These are phyloP conservation scores for Nothura maculosa DNA, from an alignment of 2,797 vertebrate genomes.

Conservation along the genomic window DNA sequence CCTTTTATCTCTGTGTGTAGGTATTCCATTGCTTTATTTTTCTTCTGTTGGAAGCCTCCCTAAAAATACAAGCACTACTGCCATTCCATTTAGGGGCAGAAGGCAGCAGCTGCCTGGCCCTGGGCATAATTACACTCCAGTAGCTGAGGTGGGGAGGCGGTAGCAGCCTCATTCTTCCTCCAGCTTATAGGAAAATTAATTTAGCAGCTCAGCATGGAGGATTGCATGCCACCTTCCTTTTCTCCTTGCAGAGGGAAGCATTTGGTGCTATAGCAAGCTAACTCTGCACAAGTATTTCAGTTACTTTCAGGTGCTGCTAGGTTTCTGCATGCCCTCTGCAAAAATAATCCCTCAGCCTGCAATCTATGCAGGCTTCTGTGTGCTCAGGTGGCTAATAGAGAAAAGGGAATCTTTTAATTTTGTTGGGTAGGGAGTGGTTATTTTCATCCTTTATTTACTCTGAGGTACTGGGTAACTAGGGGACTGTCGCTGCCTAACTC, in stretches of 20 bases:
- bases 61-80: constrained; percentile 19
- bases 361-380: background rate
- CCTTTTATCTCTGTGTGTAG: background rate
- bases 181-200: constrained; percentile 15
- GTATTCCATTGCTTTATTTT: constrained; percentile 11
- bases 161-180: background rate
- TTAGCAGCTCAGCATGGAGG: constrained; percentile 36
- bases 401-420: background rate
- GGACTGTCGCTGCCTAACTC: background rate
- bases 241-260: background rate
- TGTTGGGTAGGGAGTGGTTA: background rate
- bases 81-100: constrained; percentile 38
- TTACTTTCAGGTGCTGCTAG: background rate
- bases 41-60: constrained; percentile 53
- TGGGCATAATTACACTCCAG: constrained; percentile 43
- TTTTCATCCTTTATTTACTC: background rate
- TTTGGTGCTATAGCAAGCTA: background rate
- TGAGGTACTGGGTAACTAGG: background rate
- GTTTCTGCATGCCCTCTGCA: background rate
- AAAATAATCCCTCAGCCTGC: background rate
- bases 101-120: constrained; percentile 66
- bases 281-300: background rate
- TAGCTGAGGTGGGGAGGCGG: constrained; percentile 12
- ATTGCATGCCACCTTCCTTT: background rate
- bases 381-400: background rate